phyloP scores from a whole-genome alignment of 2,888 invertebrate species.

The Polydrusus tereticollis region DNA sequence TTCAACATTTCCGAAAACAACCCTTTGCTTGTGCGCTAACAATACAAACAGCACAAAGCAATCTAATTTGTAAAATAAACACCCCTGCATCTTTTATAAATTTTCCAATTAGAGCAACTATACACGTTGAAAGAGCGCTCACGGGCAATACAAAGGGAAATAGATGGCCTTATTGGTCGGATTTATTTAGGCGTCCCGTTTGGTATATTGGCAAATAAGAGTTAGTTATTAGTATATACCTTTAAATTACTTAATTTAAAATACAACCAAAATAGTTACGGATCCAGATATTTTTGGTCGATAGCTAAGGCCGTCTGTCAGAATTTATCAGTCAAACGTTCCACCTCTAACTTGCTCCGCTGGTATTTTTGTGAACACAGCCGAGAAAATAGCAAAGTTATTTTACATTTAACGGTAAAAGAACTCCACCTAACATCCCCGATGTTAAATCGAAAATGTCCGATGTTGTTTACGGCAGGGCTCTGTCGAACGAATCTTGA shows the following conservation, averaged over 20 bases:
- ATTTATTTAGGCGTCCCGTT: background rate
- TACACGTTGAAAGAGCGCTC: background rate
- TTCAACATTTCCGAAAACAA: background rate
- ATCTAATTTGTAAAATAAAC: slow-evolving; percentile 19
- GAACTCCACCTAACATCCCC: no score
- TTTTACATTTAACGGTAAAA: no score
- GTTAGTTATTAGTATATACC: background rate
- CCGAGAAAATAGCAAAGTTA: no score
- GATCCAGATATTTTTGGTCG: no score
- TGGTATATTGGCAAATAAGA: background rate
- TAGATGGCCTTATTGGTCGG: background rate
- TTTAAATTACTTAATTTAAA: background rate
- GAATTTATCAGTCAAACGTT: no score
- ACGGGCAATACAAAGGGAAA: background rate
- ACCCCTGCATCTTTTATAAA: slow-evolving; percentile 11
- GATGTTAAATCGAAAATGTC: no score
- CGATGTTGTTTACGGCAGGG: no score
- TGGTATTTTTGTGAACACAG: no score
- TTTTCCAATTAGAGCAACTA: slow-evolving; percentile 18
- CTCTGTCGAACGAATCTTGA: no score
- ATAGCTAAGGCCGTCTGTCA: no score
- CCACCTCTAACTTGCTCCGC: no score
- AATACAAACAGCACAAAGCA: slow-evolving; percentile 3
- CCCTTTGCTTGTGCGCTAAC: background rate
- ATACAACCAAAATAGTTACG: no score